Percentiles rank a stretch among this genome's conserved stretches.
phyloP scores from a whole-genome alignment of 2,113 vertebrate species.

The Myotis brandtii region DNA sequence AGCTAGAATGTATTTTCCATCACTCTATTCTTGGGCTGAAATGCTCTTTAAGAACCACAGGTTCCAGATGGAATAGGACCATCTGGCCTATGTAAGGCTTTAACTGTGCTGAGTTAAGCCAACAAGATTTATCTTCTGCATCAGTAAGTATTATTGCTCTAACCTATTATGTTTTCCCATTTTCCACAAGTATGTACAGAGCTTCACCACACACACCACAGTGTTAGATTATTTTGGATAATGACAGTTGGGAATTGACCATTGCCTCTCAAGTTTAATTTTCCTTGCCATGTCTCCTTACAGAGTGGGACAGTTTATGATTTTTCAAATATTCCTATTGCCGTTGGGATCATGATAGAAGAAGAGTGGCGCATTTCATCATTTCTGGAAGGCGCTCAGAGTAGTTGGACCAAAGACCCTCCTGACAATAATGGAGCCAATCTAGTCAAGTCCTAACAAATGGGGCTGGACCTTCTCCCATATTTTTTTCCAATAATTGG shows the following conservation, averaged over 20 bases:
- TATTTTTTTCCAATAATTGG: slow-evolving; percentile 38
- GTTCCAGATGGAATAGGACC: neutral
- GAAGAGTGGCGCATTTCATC: neutral
- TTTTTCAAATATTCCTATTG: neutral
- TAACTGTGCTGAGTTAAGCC: neutral
- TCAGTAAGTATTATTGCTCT: neutral
- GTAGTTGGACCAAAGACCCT: neutral
- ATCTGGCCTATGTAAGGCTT: neutral
- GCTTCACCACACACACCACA: neutral
- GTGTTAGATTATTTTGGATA: neutral
- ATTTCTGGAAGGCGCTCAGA: neutral
- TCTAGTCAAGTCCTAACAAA: slow-evolving; percentile 49
- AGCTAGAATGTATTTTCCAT: neutral
- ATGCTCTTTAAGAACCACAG: neutral
- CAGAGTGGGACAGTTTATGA: neutral
- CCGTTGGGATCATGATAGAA: neutral
- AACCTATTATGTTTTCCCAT: neutral
- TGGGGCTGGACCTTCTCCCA: slow-evolving; percentile 36
- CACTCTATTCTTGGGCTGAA: neutral
- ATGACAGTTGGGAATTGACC: neutral
- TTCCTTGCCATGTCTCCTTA: neutral
- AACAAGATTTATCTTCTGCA: neutral
- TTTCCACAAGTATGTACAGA: neutral
- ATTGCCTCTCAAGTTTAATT: neutral
- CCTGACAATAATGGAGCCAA: neutral